Percentiles rank a stretch among this genome's conserved stretches.
Evolutionary conservation across 2,888 invertebrate species (phyloP).

Genomic region (Pseudanteris insignis): DNA sequence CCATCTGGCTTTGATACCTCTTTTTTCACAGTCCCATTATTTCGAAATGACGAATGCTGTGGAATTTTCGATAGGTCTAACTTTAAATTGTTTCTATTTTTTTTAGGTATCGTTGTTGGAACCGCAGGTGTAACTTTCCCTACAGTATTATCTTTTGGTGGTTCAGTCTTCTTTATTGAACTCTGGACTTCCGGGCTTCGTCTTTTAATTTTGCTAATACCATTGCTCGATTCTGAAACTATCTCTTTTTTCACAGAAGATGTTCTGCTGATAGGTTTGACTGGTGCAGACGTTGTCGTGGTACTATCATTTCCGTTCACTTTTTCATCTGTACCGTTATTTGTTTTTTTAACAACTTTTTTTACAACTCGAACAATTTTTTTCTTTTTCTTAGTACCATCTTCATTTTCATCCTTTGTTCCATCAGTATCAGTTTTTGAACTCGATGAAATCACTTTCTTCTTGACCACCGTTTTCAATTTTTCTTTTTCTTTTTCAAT

Average conservation of each 20-base stretch:
- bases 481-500: conserved; percentile 43
- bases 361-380: conserved; percentile 57
- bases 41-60: conserved; percentile 57
- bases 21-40: conserved; percentile 47
- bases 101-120: conserved; percentile 23
- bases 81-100: conserved; percentile 55
- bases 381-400: conserved; percentile 56
- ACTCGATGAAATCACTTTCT: conserved; percentile 48
- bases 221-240: conserved; percentile 27
- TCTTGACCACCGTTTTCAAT: conserved; percentile 48
- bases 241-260: conserved; percentile 36
- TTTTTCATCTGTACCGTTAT: conserved; percentile 53
- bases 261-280: conserved; percentile 43
- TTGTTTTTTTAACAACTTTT: conserved; percentile 57
- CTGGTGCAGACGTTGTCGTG: conserved; percentile 11
- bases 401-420: conserved; percentile 50
- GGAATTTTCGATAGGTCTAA: conserved; percentile 62
- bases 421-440: conserved; percentile 47
- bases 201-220: conserved; percentile 18
- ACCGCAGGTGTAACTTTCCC: conserved; percentile 1
- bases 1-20: conserved; percentile 16
- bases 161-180: conserved; percentile 15
- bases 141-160: conserved; percentile 7
- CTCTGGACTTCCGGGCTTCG: conserved; percentile 32
- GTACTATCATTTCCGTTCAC: conserved; percentile 50